Conservation (phyloP, 2,888 invertebrate genomes). For the Portevinia maculata region DNA sequence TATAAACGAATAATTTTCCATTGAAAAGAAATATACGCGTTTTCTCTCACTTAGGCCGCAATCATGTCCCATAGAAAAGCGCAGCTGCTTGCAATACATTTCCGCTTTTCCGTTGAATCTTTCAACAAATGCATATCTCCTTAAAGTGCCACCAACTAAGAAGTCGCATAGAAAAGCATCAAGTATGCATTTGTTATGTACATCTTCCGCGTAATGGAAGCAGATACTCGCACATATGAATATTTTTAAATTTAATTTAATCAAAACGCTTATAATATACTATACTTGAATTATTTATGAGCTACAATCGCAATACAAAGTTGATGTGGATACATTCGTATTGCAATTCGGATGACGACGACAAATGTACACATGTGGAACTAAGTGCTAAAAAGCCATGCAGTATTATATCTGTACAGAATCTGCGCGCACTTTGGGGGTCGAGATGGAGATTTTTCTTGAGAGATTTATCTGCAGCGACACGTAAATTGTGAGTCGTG, state of each 20-base stretch:
- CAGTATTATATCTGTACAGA: background rate
- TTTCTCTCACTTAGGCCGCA: constrained; percentile 21
- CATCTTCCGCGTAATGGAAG: constrained; percentile 1
- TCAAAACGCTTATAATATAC: constrained; percentile 8
- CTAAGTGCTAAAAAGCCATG: constrained; percentile 40
- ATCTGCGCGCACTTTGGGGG: constrained; percentile 3
- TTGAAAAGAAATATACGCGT: constrained; percentile 25
- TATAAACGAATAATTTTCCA: constrained; percentile 30
- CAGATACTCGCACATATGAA: background rate
- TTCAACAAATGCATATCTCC: constrained; percentile 7
- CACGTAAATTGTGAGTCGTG: constrained; percentile 56
- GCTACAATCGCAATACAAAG: constrained; percentile 7
- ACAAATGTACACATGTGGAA: constrained; percentile 57
- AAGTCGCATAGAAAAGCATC: background rate
- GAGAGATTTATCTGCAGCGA: constrained; percentile 35
- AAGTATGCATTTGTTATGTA: background rate
- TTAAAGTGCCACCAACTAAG: constrained; percentile 24
- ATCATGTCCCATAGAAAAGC: constrained; percentile 4
- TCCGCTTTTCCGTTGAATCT: constrained; percentile 1
- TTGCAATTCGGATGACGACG: constrained; percentile 25
- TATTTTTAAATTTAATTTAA: constrained; percentile 27
- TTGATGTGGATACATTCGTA: constrained; percentile 3
- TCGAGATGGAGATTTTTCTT: constrained; percentile 13
- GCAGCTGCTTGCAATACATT: constrained; percentile 44
- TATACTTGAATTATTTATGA: constrained; percentile 11